Evolutionary conservation across 2,797 vertebrate genomes (phyloP).

Genomic region (Todus mexicanus): DNA sequence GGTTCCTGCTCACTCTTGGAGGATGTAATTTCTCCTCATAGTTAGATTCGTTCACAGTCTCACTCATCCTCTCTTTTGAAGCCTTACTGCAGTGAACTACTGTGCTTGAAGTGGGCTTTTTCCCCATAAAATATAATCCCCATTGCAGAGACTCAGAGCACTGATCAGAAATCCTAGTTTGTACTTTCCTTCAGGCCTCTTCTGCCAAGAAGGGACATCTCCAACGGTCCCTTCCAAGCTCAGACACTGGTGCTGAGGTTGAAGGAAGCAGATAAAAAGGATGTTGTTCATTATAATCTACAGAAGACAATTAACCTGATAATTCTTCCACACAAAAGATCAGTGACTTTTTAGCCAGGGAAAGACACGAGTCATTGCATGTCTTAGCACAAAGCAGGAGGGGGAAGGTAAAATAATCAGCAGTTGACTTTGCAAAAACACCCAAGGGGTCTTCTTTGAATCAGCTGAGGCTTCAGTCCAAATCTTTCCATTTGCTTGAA

Average conservation of each 20-base stretch:
- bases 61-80: background rate
- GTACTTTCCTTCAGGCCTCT: background rate
- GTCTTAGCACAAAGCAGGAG: background rate
- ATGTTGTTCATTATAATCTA: background rate
- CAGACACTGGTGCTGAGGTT: background rate
- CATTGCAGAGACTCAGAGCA: background rate
- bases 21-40: background rate
- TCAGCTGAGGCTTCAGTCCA: background rate
- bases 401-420: background rate
- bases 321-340: background rate
- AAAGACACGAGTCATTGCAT: background rate
- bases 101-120: background rate
- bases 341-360: background rate
- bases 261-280: background rate
- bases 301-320: background rate
- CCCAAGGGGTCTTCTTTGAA: background rate
- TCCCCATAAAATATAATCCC: fast-evolving
- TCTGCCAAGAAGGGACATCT: background rate
- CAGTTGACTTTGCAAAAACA: conserved; percentile 9
- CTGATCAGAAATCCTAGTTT: background rate
- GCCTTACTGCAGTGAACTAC: background rate
- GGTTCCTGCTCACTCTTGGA: background rate
- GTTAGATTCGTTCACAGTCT: background rate
- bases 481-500: background rate
- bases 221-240: background rate